Percentiles rank a stretch among this genome's conserved stretches.
These are phyloP conservation scores for Drosophila peninsularis DNA, from an alignment of 2,888 invertebrate genomes.

Conservation along the genomic window DNA sequence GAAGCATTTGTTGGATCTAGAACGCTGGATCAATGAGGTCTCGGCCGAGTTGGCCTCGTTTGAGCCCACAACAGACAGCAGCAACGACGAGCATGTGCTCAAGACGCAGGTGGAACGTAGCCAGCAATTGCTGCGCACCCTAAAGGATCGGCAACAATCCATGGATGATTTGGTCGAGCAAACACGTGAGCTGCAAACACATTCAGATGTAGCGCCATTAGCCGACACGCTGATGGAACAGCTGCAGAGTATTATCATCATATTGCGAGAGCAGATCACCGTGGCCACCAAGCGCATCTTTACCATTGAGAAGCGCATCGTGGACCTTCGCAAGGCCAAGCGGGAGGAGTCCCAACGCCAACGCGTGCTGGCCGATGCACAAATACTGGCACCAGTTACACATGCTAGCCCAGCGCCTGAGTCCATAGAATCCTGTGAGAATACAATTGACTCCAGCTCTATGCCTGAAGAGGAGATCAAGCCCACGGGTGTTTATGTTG, in stretches of 20 bases:
- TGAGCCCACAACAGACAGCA: constrained; percentile 75
- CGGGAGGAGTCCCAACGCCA: constrained; percentile 74
- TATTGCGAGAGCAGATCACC: constrained; percentile 87
- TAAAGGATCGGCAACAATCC: constrained; percentile 85
- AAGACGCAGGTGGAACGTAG: constrained; percentile 86
- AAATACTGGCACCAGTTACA: constrained; percentile 65
- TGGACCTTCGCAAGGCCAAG: constrained; percentile 73
- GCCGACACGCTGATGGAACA: constrained; percentile 86
- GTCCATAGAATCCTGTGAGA: constrained; percentile 82
- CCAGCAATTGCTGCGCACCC: constrained; percentile 85
- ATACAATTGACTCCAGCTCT: constrained; percentile 89
- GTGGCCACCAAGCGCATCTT: constrained; percentile 87
- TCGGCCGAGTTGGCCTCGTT: constrained; percentile 77
- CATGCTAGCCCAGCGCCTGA: constrained; percentile 39
- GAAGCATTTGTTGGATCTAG: constrained; percentile 86
- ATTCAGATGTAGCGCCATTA: constrained; percentile 85
- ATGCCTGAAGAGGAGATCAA: constrained; percentile 89
- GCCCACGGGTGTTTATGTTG: constrained; percentile 84
- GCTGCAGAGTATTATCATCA: constrained; percentile 86
- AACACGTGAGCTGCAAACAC: constrained; percentile 85
- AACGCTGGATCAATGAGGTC: constrained; percentile 86
- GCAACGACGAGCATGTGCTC: constrained; percentile 85
- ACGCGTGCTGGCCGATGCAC: constrained; percentile 75
- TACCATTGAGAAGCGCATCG: constrained; percentile 83
- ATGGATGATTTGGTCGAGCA: constrained; percentile 85